Evolutionary conservation across 2,888 invertebrate genomes (phyloP), one percentile per base, ranked within the genome.

Genomic region (Epinotia brunnichana): DNA sequence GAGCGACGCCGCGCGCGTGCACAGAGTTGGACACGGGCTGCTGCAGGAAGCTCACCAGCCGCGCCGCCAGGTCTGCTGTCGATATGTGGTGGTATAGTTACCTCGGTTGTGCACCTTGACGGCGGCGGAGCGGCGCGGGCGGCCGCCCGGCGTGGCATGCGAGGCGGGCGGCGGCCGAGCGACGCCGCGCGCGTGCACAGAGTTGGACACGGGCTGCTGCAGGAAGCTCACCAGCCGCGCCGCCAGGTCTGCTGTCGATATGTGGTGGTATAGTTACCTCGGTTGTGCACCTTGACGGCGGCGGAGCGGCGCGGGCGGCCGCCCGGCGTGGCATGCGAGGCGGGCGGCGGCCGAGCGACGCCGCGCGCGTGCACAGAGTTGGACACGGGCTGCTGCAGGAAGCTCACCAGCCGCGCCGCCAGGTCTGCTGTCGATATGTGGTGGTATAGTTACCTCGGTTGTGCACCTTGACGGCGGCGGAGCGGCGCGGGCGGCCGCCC

Each of bases 281-380:
- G 76, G 84, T 95, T 94, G 85, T 94, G 94, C 74, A 95, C 92
- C 82, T 94, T 94, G 78, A 94, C 95, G 77, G 96, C 95, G 69
- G 95, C 95, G 54, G 95, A 94, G 76, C 96, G 93, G 67, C 95
- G 94, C 60, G 96, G 96, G 64, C 96, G 94, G 61, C 95, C 95
- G 74, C 94, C 95, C 70, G 94, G 93, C 77, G 93, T 61, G 81
- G 87, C 35, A 77, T 35, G 85, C 73, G 74, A 85, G 74, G 88
- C 78, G 76, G 90, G 83, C 63, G 90, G 83, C 59, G 91, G 82
- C 56, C 90, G 88, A 5, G 90, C 90, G 51, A 91, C 88, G 74
- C 94, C 92, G 9, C 93, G 88, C 75, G 92, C 89, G 85, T 93
- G 93, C 80, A 92, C 91, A 0, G 90, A 90, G 87, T 92, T 92